These are phyloP conservation scores for Mormyrus proboscirostris DNA, from an alignment of 2,797 vertebrate genomes.

Conservation along the genomic window DNA sequence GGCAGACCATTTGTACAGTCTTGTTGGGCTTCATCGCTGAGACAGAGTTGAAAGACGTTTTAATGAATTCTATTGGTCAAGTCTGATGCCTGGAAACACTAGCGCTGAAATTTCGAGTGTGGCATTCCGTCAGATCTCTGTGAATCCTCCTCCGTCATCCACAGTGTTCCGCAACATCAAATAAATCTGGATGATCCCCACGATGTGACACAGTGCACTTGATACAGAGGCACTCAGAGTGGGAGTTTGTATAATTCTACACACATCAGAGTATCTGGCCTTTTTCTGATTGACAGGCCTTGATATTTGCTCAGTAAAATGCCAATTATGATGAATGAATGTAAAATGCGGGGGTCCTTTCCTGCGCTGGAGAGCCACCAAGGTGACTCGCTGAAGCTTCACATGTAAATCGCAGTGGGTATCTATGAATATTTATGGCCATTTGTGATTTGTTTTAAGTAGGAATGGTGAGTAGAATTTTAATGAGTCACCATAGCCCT, in stretches of 20 bases:
- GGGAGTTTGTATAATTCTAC: neutral
- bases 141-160: neutral
- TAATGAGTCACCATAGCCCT: neutral
- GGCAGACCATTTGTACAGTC: neutral
- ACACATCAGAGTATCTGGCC: neutral
- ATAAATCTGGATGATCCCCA: neutral
- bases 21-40: neutral
- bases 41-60: neutral
- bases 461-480: neutral
- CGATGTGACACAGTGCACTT: neutral
- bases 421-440: constrained; percentile 6
- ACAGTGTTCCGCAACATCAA: neutral
- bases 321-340: neutral
- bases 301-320: constrained; percentile 3
- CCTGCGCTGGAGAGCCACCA: neutral
- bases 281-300: neutral
- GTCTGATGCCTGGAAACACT: neutral
- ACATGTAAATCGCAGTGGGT: neutral
- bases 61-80: neutral
- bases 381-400: neutral
- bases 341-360: neutral
- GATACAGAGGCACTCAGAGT: neutral
- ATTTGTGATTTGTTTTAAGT: constrained; percentile 9
- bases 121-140: neutral
- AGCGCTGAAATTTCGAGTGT: neutral